These are phyloP conservation scores for Agrochola macilenta DNA, from an alignment of 2,888 invertebrate species.

Conservation along the genomic window DNA sequence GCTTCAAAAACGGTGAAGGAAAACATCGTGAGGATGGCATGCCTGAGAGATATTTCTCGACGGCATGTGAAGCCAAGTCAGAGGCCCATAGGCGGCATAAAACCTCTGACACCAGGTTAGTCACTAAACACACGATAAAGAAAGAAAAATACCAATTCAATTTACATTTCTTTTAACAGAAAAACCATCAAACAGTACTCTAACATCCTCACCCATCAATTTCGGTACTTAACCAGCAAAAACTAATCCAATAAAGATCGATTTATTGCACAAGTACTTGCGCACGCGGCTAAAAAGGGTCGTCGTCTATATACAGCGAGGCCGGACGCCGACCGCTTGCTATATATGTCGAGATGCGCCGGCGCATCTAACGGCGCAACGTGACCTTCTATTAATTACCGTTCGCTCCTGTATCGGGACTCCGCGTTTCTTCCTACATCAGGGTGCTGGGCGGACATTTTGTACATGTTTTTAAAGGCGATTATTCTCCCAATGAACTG, in stretches of 20 bases:
- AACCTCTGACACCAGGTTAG: no score
- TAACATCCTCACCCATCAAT: conserved; percentile 52
- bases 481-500: conserved; percentile 1
- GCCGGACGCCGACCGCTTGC: conserved; percentile 80
- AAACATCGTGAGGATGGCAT: no score
- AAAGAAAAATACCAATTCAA: no score
- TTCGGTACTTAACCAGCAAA: conserved; percentile 59
- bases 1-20: no score
- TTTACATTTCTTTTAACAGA: background rate
- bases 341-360: conserved; percentile 85
- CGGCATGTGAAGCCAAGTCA: no score
- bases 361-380: conserved; percentile 83
- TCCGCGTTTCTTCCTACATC: conserved; percentile 70
- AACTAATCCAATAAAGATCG: conserved; percentile 57
- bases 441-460: conserved; percentile 41
- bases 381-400: conserved; percentile 89
- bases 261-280: conserved; percentile 59
- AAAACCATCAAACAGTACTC: conserved; percentile 14
- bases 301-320: conserved; percentile 78
- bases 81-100: no score
- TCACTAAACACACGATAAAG: no score
- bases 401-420: conserved; percentile 82
- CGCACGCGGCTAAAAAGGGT: conserved; percentile 70
- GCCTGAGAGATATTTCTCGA: no score
- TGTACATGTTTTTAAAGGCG: conserved; percentile 6